Evolutionary conservation across 2,888 invertebrate genomes (phyloP), one percentile per base, ranked within the genome.

Genomic region (Epirrhoe tristata): DNA sequence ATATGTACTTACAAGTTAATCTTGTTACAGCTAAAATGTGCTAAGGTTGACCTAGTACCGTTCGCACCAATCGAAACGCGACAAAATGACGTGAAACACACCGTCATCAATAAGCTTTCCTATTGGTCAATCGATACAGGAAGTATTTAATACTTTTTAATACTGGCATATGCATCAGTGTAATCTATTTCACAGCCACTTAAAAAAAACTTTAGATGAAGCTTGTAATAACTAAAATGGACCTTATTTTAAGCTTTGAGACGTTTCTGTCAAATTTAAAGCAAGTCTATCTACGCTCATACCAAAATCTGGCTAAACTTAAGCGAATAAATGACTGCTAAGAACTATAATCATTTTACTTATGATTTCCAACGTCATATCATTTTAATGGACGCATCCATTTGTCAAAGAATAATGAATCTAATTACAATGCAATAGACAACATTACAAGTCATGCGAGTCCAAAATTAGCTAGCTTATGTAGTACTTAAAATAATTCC

Each of bases 111-210:
- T 17, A 12, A 39, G 14, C 14, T 1, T 36, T 24, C n/a, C 51
- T 59, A 59, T 59, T 59, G 51, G 58, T 8, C 46, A 46, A 24
- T 12, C 14, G 48, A 48, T 8, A 55, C 61, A 34, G 5, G 43
- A 65, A 63, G 67, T 68, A 72, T 70, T 66, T 63, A 24, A 70
- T 70, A 68, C 69, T 68, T 66, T 46, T 58, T 52, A 65, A 50
- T 51, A 66, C 72, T 74, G 74, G 70, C 74, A 72, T 72, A 74
- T 65, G 74, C 70, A 60, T 52, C 32, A 55, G 68, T 75, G 73
- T 82, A 80, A 87, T 87, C 89, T 90, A 90, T 83, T 78, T 91
- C 91, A 91, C 91, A 91, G 91, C 91, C 90, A 86, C 87, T 85
- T 85, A 85, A 84, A 81, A 50, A 80, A 81, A 83, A 81, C 77